These are phyloP conservation scores for Plumapathes pennacea DNA, from an alignment of 92 coral and sea anemone species.

Conservation along the genomic window DNA sequence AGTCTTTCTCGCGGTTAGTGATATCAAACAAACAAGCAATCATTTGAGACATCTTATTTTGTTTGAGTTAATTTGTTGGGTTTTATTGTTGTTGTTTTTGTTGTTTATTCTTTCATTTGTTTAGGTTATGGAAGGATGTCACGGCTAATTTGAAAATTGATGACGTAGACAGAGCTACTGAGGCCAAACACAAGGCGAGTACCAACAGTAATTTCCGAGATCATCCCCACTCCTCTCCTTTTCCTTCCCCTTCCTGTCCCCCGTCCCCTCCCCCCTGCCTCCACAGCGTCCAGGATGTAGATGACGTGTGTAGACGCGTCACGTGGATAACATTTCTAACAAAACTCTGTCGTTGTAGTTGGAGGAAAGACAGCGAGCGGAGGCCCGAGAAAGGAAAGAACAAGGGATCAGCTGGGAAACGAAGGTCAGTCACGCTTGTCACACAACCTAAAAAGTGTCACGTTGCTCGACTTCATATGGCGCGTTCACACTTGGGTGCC, in stretches of 20 bases:
- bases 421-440: conserved; percentile 47
- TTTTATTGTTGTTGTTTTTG: background rate
- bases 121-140: conserved; percentile 93
- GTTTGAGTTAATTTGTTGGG: too few relatives aligned
- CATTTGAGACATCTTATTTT: too few relatives aligned
- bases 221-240: background rate
- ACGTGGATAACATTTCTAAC: background rate
- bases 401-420: conserved; percentile 84
- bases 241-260: background rate
- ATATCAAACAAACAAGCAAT: too few relatives aligned
- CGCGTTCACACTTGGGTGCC: too few relatives aligned
- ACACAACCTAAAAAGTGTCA: background rate
- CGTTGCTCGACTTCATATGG: background rate
- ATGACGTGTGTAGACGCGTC: background rate
- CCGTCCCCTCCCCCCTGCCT: background rate
- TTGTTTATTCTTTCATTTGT: background rate
- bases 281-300: background rate
- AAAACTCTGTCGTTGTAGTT: conserved; percentile 39
- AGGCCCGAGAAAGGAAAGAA: conserved; percentile 91
- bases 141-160: conserved; percentile 71
- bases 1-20: too few relatives aligned
- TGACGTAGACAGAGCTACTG: conserved; percentile 90
- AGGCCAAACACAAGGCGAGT: conserved; percentile 81
- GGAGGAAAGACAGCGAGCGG: conserved; percentile 93
- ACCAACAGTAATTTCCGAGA: background rate